phyloP scores from a whole-genome alignment of 2,113 vertebrate species.

The Cavia porcellus region DNA sequence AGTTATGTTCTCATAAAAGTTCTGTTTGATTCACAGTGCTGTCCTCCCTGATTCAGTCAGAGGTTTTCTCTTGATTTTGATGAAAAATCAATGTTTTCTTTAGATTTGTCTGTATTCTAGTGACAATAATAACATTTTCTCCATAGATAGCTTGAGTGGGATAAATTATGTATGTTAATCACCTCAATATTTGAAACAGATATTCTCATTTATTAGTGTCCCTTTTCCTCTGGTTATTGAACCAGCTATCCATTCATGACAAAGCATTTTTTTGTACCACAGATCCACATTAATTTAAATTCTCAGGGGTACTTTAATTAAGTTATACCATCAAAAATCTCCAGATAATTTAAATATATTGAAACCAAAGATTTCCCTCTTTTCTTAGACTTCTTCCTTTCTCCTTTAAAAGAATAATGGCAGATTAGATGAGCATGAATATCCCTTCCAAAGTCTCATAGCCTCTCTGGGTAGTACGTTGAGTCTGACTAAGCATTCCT shows the following conservation, averaged over 20 bases:
- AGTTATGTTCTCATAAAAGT: neutral
- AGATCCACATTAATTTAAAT: neutral
- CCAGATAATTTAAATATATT: constrained; percentile 24
- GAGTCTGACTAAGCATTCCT: neutral
- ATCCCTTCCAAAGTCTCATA: neutral
- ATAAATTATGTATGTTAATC: constrained; percentile 15
- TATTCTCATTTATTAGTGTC: neutral
- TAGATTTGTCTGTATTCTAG: constrained; percentile 32
- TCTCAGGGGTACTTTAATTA: neutral
- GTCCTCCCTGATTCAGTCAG: neutral
- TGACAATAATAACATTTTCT: constrained; percentile 4
- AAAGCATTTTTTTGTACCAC: neutral
- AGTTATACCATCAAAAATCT: neutral
- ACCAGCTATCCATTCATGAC: neutral
- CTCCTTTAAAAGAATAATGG: neutral
- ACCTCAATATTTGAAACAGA: neutral
- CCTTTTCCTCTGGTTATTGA: neutral
- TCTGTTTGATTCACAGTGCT: neutral
- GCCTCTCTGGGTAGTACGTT: neutral
- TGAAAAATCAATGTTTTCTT: neutral
- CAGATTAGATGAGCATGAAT: neutral
- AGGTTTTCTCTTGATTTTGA: neutral
- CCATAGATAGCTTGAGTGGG: neutral
- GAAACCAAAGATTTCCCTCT: neutral
- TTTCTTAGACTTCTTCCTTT: neutral